phyloP scores from a whole-genome alignment of 2,888 invertebrate species.

The Scaptomyza flava region DNA sequence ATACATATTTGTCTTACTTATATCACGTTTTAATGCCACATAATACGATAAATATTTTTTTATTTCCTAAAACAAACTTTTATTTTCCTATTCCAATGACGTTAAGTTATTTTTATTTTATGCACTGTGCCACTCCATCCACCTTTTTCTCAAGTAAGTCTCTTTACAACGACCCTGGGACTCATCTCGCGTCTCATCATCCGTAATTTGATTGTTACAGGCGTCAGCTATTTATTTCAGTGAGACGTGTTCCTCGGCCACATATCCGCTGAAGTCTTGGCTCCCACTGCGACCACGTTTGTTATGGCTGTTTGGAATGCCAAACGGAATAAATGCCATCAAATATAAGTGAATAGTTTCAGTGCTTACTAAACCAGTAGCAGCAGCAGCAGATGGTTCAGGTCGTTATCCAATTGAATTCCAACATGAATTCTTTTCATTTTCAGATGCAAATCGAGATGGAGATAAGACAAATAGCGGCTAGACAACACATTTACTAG shows the following conservation, averaged over 20 bases:
- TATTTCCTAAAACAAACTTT: no score
- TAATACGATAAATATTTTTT: no score
- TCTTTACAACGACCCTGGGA: not conserved
- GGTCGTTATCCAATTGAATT: slow-evolving; percentile 29
- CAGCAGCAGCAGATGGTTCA: not conserved
- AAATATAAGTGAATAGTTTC: slow-evolving; percentile 40
- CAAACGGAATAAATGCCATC: slow-evolving; percentile 37
- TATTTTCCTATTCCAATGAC: no score
- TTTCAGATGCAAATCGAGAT: not conserved
- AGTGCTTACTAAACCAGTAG: not conserved
- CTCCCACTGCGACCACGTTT: not conserved
- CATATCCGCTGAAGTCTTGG: not conserved
- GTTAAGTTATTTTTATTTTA: no score
- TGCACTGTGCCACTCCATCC: no score
- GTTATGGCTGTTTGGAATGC: slow-evolving; percentile 8
- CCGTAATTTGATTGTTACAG: slow-evolving; percentile 52
- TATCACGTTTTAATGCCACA: no score
- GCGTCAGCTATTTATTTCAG: slow-evolving; percentile 53
- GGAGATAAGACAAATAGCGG: not conserved
- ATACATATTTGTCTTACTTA: no score
- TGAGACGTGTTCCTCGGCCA: slow-evolving; percentile 3
- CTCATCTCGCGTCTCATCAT: not conserved
- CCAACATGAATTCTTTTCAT: slow-evolving; percentile 5
- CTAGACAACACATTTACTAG: not conserved
- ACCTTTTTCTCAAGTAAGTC: no score